Percentiles rank a stretch among this genome's conserved stretches.
These are phyloP conservation scores for Danio aesculapii DNA, from an alignment of 2,797 vertebrate species.

Conservation along the genomic window DNA sequence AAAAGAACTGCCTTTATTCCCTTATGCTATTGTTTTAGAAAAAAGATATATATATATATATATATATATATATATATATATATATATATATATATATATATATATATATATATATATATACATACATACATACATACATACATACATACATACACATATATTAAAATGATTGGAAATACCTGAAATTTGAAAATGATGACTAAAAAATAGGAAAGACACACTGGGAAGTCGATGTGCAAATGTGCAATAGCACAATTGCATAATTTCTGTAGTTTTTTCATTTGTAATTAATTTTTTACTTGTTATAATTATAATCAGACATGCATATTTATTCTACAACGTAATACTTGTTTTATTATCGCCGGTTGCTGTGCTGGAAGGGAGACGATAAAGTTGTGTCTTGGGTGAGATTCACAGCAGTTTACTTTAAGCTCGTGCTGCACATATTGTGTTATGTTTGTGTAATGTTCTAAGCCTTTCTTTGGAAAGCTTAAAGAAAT, in stretches of 20 bases:
- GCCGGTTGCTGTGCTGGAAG: neutral
- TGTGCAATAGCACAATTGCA: neutral
- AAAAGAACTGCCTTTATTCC: neutral
- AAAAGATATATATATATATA: no score
- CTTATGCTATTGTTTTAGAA: neutral
- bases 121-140: no score
- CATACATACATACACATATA: no score
- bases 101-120: no score
- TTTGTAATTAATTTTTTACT: neutral
- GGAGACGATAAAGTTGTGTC: neutral
- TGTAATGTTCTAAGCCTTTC: neutral
- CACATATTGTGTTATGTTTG: neutral
- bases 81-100: no score
- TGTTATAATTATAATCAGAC: neutral
- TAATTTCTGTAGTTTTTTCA: neutral
- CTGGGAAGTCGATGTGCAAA: neutral
- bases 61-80: no score
- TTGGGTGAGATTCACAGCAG: neutral
- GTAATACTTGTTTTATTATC: neutral
- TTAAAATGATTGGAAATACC: neutral
- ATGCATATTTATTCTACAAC: neutral
- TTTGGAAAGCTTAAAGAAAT: neutral
- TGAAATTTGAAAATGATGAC: neutral
- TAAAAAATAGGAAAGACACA: neutral
- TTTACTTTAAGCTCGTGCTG: constrained; percentile 13